These are phyloP conservation scores for Planococcus citri DNA, from an alignment of 1,140 invertebrate genomes.

Conservation along the genomic window DNA sequence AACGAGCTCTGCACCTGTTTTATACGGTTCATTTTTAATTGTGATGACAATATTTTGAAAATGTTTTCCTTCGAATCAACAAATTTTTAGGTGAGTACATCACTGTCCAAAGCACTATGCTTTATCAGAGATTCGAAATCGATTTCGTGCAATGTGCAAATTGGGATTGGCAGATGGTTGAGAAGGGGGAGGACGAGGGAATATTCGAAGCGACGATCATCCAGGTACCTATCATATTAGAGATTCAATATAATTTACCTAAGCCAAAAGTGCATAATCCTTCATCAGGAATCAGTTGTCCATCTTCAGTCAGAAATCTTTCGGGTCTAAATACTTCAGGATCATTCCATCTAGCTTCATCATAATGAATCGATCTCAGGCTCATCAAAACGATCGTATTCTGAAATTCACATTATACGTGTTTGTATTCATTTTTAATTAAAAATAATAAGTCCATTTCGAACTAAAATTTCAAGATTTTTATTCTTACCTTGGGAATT, in stretches of 20 bases:
- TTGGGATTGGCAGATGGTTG: too few species aligned
- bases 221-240: not conserved
- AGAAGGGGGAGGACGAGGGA: too few species aligned
- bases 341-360: constrained; percentile 48
- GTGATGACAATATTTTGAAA: too few species aligned
- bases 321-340: constrained; percentile 58
- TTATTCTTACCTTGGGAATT: constrained; percentile 44
- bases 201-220: not conserved
- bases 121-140: too few species aligned
- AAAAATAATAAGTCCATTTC: not conserved
- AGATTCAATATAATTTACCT: constrained; percentile 37
- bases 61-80: too few species aligned
- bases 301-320: constrained; percentile 44
- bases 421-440: not conserved
- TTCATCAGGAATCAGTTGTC: constrained; percentile 38
- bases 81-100: too few species aligned
- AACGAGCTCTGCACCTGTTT: too few species aligned
- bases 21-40: too few species aligned
- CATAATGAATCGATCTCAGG: constrained; percentile 47
- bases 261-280: constrained; percentile 53
- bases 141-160: too few species aligned
- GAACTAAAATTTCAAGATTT: not conserved
- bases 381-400: constrained; percentile 50
- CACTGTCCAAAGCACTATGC: too few species aligned
- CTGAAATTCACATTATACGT: constrained; percentile 26